These are phyloP conservation scores for Augochlorella aurata DNA, from an alignment of 2,888 invertebrate species.

Conservation along the genomic window DNA sequence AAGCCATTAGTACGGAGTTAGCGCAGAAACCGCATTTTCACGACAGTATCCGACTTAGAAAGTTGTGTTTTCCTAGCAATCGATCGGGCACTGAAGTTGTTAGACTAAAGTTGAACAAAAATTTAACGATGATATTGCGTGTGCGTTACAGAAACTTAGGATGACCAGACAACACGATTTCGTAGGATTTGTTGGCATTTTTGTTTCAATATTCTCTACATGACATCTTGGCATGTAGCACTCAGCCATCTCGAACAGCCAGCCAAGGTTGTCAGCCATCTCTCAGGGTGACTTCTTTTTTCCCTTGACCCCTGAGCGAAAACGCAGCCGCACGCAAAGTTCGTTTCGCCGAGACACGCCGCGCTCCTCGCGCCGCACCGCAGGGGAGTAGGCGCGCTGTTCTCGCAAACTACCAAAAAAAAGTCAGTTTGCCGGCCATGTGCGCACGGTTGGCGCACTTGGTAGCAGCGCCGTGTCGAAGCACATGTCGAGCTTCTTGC, in stretches of 20 bases:
- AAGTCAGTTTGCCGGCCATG: slow-evolving; percentile 62
- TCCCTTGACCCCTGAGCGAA: slow-evolving; percentile 47
- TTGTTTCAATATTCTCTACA: too few species aligned
- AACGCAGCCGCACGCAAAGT: slow-evolving; percentile 66
- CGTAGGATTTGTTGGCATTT: too few species aligned
- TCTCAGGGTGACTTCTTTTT: slow-evolving; percentile 40
- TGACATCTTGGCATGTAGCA: too few species aligned
- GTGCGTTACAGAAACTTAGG: too few species aligned
- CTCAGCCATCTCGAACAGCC: neutral
- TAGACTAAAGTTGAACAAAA: too few species aligned
- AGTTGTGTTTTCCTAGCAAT: too few species aligned
- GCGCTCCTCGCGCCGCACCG: neutral
- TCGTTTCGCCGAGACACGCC: slow-evolving; percentile 57
- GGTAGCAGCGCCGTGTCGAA: slow-evolving; percentile 61
- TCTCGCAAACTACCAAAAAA: slow-evolving; percentile 43
- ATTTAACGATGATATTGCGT: too few species aligned
- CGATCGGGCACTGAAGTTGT: too few species aligned
- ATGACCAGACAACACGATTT: too few species aligned
- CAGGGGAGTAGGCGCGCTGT: slow-evolving; percentile 61
- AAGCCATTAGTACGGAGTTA: too few species aligned
- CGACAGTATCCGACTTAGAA: too few species aligned
- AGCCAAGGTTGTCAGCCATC: slow-evolving; percentile 31
- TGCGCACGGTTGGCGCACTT: slow-evolving; percentile 64
- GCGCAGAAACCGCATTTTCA: too few species aligned
- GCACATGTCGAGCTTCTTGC: slow-evolving; percentile 66